Base-by-base conservation (phyloP, 2,888 invertebrate species). In the Phymatocera aterrima region DNA sequence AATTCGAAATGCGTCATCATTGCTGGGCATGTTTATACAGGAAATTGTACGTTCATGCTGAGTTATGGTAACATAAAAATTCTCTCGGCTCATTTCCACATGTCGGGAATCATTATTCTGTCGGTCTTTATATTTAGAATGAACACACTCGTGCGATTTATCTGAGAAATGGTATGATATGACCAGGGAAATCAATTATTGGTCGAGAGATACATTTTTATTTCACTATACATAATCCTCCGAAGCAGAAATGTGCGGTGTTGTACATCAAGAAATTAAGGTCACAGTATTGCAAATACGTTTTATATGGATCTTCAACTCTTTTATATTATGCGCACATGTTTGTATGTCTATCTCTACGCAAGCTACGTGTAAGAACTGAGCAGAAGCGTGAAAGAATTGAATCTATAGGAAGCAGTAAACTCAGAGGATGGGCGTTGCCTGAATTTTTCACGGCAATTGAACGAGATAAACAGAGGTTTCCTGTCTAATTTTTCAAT, bases 361-460 rank as follows among this genome's bases (percentile, higher is more conserved):
- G 60, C 12, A 3, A 6, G 28, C 21, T 24, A 18, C 34, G 43
- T 46, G 15, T 31, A 21, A 43, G 15, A 6, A 34, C 24, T 34
- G 12, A 6, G 40, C 68, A 68, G 24, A 28, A 24, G 24, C 46
- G 15, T 46, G 15, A 40, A n/a, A 46, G 46, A 68, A 43, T 68
- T 6, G 24, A 28, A 8, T 64, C 3, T 64, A 24, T 43, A 43
- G n/a, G 8, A 15, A 18, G 61, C 24, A 43, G 3, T 40, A 28
- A 21, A 15, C 21, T 46, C 28, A 51, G 31, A 72, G 72, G 72
- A 72, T 72, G 72, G 72, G 72, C 51, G 72, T 72, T 10, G 72
- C 15, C 72, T 10, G 28, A 31, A 34, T 31, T 72, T 72, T 72
- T 72, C 72, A 72, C 18, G 72, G 72, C 51, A 51, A 48, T 72